A percentile compares a stretch with the other conserved stretches of the same genome.
phyloP scores from a whole-genome alignment of 2,797 vertebrate species.

The Thunnus albacares region DNA sequence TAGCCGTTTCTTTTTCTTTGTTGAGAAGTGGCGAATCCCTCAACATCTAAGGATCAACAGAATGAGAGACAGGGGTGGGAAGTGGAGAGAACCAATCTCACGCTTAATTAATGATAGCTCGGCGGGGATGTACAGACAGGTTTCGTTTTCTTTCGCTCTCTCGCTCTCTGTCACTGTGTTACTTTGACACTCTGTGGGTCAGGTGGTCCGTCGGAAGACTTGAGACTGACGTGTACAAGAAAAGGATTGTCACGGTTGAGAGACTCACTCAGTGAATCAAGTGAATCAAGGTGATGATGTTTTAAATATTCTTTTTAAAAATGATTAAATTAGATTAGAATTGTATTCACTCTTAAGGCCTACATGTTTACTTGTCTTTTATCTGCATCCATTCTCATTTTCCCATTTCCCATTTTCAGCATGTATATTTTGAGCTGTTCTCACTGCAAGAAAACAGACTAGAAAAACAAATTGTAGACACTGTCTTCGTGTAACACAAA shows the following conservation, averaged over 20 bases:
- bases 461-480: not conserved
- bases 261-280: no score
- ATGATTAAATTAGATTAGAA: no score
- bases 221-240: not conserved
- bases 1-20: conserved; percentile 42
- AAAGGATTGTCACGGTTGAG: not conserved
- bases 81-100: conserved; percentile 78
- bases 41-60: conserved; percentile 63
- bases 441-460: not conserved
- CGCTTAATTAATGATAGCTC: conserved; percentile 83
- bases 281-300: no score
- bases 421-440: not conserved
- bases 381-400: not conserved
- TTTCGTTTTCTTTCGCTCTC: conserved; percentile 47
- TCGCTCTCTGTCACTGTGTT: conserved; percentile 14
- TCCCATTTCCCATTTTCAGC: not conserved
- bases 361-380: no score
- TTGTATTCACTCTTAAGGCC: no score
- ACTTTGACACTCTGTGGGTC: conserved; percentile 31
- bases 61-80: conserved; percentile 53
- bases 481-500: not conserved
- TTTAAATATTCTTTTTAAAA: no score
- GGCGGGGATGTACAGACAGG: conserved; percentile 50
- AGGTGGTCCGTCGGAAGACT: not conserved
- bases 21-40: conserved; percentile 66